Percentiles rank a stretch among this genome's conserved stretches.
These are phyloP conservation scores for Drosophila varians DNA, from an alignment of 1,140 invertebrate species.

Conservation along the genomic window DNA sequence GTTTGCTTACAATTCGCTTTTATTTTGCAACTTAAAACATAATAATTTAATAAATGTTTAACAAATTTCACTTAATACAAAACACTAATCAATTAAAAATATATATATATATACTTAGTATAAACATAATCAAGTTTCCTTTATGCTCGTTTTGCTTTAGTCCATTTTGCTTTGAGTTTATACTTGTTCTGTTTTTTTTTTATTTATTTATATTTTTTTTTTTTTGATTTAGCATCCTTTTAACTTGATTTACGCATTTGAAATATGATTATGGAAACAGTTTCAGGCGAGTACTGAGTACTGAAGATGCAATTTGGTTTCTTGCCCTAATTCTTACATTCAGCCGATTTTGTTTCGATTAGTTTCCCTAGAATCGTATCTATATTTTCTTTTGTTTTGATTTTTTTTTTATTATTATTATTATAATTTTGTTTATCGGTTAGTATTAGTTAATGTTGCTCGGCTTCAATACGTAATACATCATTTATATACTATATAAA, in stretches of 20 bases:
- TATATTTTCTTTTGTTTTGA: slow-evolving; percentile 36
- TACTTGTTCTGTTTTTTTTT: slow-evolving; percentile 31
- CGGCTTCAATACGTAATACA: slow-evolving; percentile 76
- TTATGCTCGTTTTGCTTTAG: slow-evolving; percentile 54
- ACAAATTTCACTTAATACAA: slow-evolving; percentile 82
- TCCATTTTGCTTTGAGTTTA: slow-evolving; percentile 50
- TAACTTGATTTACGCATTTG: slow-evolving; percentile 41
- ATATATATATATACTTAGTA: slow-evolving; percentile 78
- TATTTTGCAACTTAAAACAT: slow-evolving; percentile 81
- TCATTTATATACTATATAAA: slow-evolving; percentile 76
- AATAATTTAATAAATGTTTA: slow-evolving; percentile 82
- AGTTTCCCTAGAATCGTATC: slow-evolving; percentile 52
- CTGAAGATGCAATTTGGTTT: slow-evolving; percentile 74
- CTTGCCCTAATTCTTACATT: slow-evolving; percentile 57
- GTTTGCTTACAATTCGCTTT: slow-evolving; percentile 73
- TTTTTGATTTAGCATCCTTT: slow-evolving; percentile 62
- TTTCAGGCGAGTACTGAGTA: slow-evolving; percentile 59
- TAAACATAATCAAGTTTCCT: slow-evolving; percentile 77
- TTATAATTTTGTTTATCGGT: slow-evolving; percentile 47
- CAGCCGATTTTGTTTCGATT: slow-evolving; percentile 51
- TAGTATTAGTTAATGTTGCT: slow-evolving; percentile 72
- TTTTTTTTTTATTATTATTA: slow-evolving; percentile 22
- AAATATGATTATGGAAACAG: slow-evolving; percentile 56
- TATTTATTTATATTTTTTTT: slow-evolving; percentile 8
- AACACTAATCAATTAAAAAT: slow-evolving; percentile 81